Evolutionary conservation across 1,140 invertebrate genomes (phyloP), one percentile per base, ranked within the genome.

Genomic region (Cydia pomonella): DNA sequence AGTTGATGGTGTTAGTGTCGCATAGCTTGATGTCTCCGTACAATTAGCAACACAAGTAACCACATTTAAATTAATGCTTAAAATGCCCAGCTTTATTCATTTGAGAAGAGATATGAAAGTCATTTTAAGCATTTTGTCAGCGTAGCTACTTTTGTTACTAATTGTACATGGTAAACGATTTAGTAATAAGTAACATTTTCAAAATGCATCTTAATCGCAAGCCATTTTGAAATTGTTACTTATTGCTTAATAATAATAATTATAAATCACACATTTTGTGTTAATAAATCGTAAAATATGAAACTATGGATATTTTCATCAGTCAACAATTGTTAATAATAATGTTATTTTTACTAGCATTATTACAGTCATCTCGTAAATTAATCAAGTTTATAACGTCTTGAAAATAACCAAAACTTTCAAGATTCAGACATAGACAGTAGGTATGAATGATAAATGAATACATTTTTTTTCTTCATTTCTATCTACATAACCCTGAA

Each of bases 1-100:
- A 88, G 84, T 33, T 38, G 66, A 73, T 62, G 71, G 77, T 75
- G 75, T 79, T 77, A 79, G 64, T 77, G 74, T 9, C 63, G 63
- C 71, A 2, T 12, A 69, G 66, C 66, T 47, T 38, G 33, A 38
- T 38, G 13, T 47, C 44, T 3, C 44, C 44, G 9, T 38, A 38
- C 33, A 47, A 13, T 16, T 3, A 47, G 12, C 44, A 16, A 16
- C 44, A 47, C 12, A 47, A 16, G 16, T 16, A 47, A 3, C 44
- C 33, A 38, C 29, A 7, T 33, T 7, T 0, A 38, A 38, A 10
- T 38, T 7, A 6, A 33, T 10, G 33, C 33, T 38, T 38, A 38
- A 38, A 47, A 47, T 47, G 1, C 3, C 16, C 44, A 47, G 16
- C 44, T 9, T 47, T 38, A 38, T 38, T 38, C 33, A 47, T 47